Conservation (phyloP, 2,888 invertebrate genomes). For the Myopa testacea region DNA sequence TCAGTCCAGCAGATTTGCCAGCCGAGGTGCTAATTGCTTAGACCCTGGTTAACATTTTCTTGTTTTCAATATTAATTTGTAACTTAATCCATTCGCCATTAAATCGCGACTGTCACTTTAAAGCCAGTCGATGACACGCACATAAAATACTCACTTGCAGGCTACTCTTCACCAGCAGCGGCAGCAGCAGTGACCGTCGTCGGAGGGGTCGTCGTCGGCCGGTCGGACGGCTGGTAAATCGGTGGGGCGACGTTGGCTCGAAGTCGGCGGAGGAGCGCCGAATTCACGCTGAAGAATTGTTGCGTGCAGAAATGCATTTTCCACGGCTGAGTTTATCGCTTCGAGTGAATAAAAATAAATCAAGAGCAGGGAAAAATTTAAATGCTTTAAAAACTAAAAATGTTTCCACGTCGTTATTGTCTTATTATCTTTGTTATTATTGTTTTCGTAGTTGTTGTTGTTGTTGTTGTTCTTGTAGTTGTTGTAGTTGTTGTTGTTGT, state of each 20-base stretch:
- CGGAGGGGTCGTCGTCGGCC: conserved; percentile 40
- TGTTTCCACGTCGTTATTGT: not conserved
- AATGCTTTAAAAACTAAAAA: not conserved
- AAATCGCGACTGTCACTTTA: conserved; percentile 67
- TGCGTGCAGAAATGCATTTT: conserved; percentile 63
- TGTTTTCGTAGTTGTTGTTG: not conserved
- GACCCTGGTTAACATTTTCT: conserved; percentile 34
- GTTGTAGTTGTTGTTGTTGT: not conserved
- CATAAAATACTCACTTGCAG: conserved; percentile 47
- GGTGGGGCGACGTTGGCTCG: conserved; percentile 28
- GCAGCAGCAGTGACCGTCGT: conserved; percentile 46
- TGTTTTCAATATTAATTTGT: conserved; percentile 60
- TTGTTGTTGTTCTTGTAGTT: conserved; percentile 6
- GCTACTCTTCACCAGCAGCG: conserved; percentile 3
- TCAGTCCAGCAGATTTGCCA: not conserved
- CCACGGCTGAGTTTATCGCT: conserved; percentile 26
- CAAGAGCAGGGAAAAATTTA: not conserved
- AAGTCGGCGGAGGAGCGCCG: conserved; percentile 38
- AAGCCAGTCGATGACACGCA: conserved; percentile 67
- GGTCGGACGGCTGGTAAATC: not conserved
- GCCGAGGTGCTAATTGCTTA: conserved; percentile 35
- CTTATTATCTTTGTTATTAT: not conserved
- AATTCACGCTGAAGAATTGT: conserved; percentile 49
- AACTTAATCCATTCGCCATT: conserved; percentile 60
- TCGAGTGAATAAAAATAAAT: not conserved